These are phyloP conservation scores for Neogobius melanostomus DNA, from an alignment of 2,113 vertebrate species.

Conservation along the genomic window DNA sequence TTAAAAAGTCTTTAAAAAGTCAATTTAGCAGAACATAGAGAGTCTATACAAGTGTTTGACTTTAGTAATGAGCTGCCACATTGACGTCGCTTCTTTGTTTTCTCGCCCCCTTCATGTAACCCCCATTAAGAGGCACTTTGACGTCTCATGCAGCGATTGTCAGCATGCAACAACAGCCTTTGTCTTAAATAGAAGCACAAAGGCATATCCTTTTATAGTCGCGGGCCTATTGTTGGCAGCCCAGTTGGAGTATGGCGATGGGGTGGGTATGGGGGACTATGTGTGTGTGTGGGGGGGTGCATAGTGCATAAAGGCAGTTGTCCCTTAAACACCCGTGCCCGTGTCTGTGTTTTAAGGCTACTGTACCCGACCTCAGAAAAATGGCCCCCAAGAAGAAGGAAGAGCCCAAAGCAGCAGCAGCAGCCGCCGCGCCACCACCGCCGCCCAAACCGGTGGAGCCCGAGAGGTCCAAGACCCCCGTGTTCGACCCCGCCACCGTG, in stretches of 20 bases:
- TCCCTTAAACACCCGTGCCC: slow-evolving; percentile 25
- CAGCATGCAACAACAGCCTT: slow-evolving; percentile 62
- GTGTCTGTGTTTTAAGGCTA: slow-evolving; percentile 24
- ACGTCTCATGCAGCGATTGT: slow-evolving; percentile 34
- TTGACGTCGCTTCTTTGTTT: background rate
- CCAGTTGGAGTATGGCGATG: slow-evolving; percentile 21
- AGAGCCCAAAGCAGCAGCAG: slow-evolving; percentile 81
- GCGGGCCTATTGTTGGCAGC: slow-evolving; percentile 76
- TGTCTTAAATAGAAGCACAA: slow-evolving; percentile 88
- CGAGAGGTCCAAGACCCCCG: slow-evolving; percentile 66
- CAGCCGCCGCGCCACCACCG: slow-evolving; percentile 39
- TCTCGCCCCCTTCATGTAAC: background rate
- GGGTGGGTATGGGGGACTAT: slow-evolving; percentile 34
- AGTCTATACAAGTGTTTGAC: background rate
- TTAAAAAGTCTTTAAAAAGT: no score
- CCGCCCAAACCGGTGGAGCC: slow-evolving; percentile 78
- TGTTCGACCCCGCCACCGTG: slow-evolving; percentile 84
- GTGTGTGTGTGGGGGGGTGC: slow-evolving; percentile 47
- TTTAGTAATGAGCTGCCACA: background rate
- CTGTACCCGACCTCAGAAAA: slow-evolving; percentile 14
- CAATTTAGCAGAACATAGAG: no score
- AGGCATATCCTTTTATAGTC: slow-evolving; percentile 88
- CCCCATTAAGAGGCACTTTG: background rate
- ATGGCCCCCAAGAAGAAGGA: slow-evolving; percentile 97
- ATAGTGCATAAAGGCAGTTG: slow-evolving; percentile 78